Percentiles rank a stretch among this genome's conserved stretches.
Evolutionary conservation across 2,888 invertebrate genomes (phyloP).

Genomic region (Notocelia uddmanniana): DNA sequence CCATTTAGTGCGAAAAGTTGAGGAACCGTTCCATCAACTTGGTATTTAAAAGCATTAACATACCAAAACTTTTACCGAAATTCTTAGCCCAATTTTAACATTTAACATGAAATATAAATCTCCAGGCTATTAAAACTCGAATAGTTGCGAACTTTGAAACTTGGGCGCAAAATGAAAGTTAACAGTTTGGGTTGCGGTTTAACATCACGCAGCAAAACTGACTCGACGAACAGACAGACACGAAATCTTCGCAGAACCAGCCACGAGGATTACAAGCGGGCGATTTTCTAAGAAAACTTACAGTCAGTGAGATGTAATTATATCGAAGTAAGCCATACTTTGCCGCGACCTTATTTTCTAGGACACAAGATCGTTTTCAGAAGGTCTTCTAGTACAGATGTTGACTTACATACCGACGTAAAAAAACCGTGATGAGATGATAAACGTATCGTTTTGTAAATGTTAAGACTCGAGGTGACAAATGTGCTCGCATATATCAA

Average conservation of each 20-base stretch:
- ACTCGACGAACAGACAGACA: constrained; percentile 71
- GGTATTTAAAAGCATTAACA: constrained; percentile 43
- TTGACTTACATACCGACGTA: constrained; percentile 55
- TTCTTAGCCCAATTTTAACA: constrained; percentile 40
- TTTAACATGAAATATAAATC: constrained; percentile 37
- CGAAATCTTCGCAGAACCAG: constrained; percentile 57
- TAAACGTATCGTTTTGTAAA: constrained; percentile 53
- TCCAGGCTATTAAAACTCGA: constrained; percentile 40
- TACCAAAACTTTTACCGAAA: constrained; percentile 41
- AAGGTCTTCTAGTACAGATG: constrained; percentile 7
- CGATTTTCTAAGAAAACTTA: constrained; percentile 14
- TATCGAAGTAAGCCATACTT: not conserved
- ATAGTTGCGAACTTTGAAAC: constrained; percentile 54
- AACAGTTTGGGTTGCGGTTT: constrained; percentile 73
- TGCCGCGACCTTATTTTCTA: not conserved
- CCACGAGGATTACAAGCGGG: constrained; percentile 9
- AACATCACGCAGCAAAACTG: constrained; percentile 75
- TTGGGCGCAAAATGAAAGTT: constrained; percentile 66
- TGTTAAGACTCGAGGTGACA: constrained; percentile 39
- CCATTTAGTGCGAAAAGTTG: constrained; percentile 22
- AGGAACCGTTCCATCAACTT: constrained; percentile 35
- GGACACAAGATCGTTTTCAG: constrained; percentile 12
- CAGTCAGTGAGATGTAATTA: constrained; percentile 13
- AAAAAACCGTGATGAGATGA: constrained; percentile 55
- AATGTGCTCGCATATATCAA: constrained; percentile 39